Evolutionary conservation across 2,113 vertebrate genomes (phyloP), one percentile per base, ranked within the genome.

Genomic region (Saccopteryx bilineata): DNA sequence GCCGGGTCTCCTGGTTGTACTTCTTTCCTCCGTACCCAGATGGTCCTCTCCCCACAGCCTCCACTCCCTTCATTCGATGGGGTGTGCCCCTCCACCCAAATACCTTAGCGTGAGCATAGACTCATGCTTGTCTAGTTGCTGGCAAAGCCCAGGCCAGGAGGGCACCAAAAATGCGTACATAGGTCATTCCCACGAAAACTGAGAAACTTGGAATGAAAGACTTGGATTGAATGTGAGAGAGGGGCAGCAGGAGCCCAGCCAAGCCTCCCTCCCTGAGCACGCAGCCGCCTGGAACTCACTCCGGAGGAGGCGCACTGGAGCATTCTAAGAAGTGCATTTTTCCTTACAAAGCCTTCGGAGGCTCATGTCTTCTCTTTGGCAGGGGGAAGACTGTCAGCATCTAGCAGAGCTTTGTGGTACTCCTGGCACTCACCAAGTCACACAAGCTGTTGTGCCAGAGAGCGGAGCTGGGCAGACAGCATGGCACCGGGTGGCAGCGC

Each of bases 131-230:
- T 61, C 61, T 78, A 13, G 15, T 28, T 95, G 26, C 33, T 76
- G 66, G 60, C 48, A 82, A 82, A 91, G 33, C n/a, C 48, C 48
- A 56, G 71, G 9, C 61, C 13, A 1, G 87, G 54, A 7, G 4
- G 74, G 23, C 58, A 31, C 8, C 8, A 31, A 54, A 79, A 26
- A 21, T 26, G 74, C 0, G 0, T 23, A 24, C 19, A 21, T 1
- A 11, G 18, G 31, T 33, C 3, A 9, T 74, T 65, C 17, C 65
- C 19, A 21, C 15, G 12, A 46, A 76, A 46, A 81, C 21, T 18
- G 61, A 87, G 65, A 52, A 61, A 82, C 24, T 23, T 71, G 50
- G n/a, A 80, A 21, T 60, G 48, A 87, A 94, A 85, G 58, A 50
- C 46, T 46, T 80, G 80, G 66, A 14, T 7, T 24, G 28, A 33